A percentile compares a stretch with the other conserved stretches of the same genome.
Evolutionary conservation across 2,888 invertebrate species (phyloP).

Genomic region (Rhagophthalmus giganteus): DNA sequence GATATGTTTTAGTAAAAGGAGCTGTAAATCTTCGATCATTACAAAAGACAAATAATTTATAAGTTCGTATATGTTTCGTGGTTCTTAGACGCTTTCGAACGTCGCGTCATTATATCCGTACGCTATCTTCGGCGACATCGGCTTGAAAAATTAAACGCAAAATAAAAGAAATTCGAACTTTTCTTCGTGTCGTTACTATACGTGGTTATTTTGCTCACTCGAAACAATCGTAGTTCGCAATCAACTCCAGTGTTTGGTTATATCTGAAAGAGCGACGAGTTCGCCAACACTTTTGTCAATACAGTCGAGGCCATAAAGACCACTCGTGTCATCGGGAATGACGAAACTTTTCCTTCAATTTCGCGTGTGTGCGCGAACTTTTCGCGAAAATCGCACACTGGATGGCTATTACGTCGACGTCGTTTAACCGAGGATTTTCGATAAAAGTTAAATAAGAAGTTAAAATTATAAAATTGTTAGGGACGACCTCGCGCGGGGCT

Average conservation of each 20-base stretch:
- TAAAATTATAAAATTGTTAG: not conserved
- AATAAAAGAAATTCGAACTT: not conserved
- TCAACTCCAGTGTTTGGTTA: conserved; percentile 55
- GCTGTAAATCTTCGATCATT: conserved; percentile 51
- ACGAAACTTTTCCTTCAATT: conserved; percentile 60
- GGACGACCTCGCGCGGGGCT: too few relatives aligned
- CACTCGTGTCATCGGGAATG: conserved; percentile 64
- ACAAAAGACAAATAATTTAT: conserved; percentile 54
- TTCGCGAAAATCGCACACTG: conserved; percentile 25
- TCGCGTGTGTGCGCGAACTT: conserved; percentile 41
- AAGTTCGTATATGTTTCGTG: conserved; percentile 50
- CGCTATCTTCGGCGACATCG: too few relatives aligned
- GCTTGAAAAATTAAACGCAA: too few relatives aligned
- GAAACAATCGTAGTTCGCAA: conserved; percentile 58
- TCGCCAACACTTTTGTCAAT: conserved; percentile 61
- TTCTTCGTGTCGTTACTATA: conserved; percentile 1
- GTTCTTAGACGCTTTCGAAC: conserved; percentile 4
- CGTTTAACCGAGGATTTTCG: conserved; percentile 15
- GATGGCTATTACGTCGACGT: conserved; percentile 14
- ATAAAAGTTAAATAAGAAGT: too few relatives aligned
- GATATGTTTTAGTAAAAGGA: conserved; percentile 43
- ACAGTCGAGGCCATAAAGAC: conserved; percentile 60
- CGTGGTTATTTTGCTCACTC: conserved; percentile 56
- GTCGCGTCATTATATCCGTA: not conserved
- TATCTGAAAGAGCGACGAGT: conserved; percentile 55